Conservation (phyloP, 2,797 vertebrate genomes). For the Poliocrania exsul region DNA sequence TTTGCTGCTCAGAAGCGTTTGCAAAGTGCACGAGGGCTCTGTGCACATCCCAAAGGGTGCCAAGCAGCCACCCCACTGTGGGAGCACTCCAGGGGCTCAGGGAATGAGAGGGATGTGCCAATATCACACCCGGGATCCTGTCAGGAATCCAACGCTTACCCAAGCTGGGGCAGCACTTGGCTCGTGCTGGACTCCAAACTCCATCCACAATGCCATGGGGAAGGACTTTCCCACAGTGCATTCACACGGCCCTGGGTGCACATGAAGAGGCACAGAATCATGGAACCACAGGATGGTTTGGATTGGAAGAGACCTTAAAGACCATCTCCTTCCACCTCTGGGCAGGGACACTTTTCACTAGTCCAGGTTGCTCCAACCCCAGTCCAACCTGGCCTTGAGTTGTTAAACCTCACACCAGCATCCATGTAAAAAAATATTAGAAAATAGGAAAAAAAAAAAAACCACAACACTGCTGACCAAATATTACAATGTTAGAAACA, state of each 20-base stretch:
- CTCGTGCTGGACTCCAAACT: neutral
- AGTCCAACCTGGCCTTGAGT: neutral
- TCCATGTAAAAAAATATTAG: accelerated
- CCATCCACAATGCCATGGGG: neutral
- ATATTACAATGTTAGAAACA: neutral
- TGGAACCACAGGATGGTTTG: neutral
- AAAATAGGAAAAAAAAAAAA: accelerated
- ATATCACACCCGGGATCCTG: accelerated
- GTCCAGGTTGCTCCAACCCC: neutral
- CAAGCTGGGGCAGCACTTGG: neutral
- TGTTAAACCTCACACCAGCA: neutral
- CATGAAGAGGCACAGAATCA: neutral
- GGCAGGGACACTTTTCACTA: neutral
- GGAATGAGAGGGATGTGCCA: neutral
- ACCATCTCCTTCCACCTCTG: neutral
- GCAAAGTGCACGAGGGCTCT: neutral
- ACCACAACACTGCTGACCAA: neutral
- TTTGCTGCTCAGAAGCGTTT: neutral
- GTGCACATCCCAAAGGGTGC: neutral
- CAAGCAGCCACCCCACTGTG: neutral
- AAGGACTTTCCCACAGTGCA: neutral
- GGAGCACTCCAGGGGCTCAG: neutral
- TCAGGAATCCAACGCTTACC: accelerated
- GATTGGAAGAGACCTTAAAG: neutral
- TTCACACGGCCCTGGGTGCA: neutral